Percentiles rank a stretch among this genome's conserved stretches.
phyloP scores from a whole-genome alignment of 2,888 invertebrate genomes.

The Pseudanteris insignis region DNA sequence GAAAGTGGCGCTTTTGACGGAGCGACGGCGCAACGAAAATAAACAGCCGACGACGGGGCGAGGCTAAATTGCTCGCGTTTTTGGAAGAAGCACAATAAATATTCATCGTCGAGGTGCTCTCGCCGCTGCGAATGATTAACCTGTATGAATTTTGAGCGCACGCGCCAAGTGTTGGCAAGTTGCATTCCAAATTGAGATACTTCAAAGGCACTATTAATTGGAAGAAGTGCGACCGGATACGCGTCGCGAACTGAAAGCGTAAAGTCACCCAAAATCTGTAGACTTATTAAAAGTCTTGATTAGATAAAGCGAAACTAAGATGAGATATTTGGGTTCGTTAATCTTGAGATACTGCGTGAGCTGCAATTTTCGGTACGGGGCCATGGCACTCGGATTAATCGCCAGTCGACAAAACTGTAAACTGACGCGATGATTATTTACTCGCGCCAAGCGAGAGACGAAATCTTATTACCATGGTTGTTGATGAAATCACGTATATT shows the following conservation, averaged over 20 bases:
- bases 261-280: constrained; percentile 20
- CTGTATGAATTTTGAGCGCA: constrained; percentile 20
- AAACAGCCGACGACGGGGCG: no score
- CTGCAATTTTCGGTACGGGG: constrained; percentile 7
- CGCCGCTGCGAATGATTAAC: constrained; percentile 9
- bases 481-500: no score
- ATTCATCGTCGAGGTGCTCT: constrained; percentile 13
- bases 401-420: constrained; percentile 9
- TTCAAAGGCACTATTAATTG: constrained; percentile 30
- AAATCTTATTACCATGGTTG: no score
- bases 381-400: neutral
- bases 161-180: constrained; percentile 15
- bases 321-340: constrained; percentile 37
- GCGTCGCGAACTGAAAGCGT: no score
- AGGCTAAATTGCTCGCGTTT: no score
- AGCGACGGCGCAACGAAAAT: no score
- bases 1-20: no score
- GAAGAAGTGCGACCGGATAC: constrained; percentile 11
- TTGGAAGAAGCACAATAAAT: no score
- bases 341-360: constrained; percentile 25
- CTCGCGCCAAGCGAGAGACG: no score
- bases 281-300: constrained; percentile 28
- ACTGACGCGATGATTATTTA: neutral
- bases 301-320: constrained; percentile 31
- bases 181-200: constrained; percentile 24